Evolutionary conservation across 2,888 invertebrate species (phyloP).

Genomic region (Cataglyphis livida): DNA sequence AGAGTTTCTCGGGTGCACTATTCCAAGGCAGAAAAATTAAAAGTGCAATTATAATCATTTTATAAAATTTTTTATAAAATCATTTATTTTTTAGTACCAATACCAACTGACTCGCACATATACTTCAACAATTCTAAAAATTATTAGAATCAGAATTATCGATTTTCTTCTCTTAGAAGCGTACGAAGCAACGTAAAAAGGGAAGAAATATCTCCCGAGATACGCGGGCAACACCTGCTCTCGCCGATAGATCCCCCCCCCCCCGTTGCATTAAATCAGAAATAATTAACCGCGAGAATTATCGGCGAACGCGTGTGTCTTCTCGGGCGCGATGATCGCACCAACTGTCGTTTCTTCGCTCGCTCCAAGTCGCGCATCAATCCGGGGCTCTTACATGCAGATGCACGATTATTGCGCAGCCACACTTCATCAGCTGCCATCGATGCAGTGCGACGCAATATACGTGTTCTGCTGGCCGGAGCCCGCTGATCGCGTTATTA

Average conservation of each 20-base stretch:
- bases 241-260: neutral
- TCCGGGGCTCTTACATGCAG: slow-evolving; percentile 41
- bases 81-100: neutral
- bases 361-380: slow-evolving; percentile 41
- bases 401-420: slow-evolving; percentile 44
- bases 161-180: neutral
- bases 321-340: slow-evolving; percentile 32
- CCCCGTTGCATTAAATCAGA: slow-evolving; percentile 27
- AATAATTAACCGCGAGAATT: slow-evolving; percentile 30
- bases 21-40: neutral
- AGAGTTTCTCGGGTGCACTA: neutral
- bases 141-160: neutral
- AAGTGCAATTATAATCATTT: neutral
- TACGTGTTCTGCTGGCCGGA: slow-evolving; percentile 22
- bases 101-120: neutral
- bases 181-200: neutral
- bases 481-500: slow-evolving; percentile 61
- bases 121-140: neutral
- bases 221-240: slow-evolving; percentile 30
- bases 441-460: slow-evolving; percentile 49
- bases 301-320: slow-evolving; percentile 21
- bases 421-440: slow-evolving; percentile 51
- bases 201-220: neutral
- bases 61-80: neutral
- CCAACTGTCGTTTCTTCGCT: slow-evolving; percentile 40